phyloP scores from a whole-genome alignment of 2,797 vertebrate genomes.

The Iguana delicatissima region DNA sequence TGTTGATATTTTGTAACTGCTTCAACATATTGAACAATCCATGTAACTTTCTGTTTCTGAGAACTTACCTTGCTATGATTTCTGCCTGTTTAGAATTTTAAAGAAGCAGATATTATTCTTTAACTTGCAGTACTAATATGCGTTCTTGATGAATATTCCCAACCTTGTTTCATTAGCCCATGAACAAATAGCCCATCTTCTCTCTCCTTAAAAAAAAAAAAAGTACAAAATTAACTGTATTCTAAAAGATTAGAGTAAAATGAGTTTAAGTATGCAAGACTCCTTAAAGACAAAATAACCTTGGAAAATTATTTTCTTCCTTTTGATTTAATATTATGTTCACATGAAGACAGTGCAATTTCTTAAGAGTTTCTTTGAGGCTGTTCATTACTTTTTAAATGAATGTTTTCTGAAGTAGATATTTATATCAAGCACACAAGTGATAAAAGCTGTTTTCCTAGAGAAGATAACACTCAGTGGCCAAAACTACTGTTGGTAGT shows the following conservation, averaged over 20 bases:
- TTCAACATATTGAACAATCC: slow-evolving; percentile 50
- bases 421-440: too few relatives aligned
- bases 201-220: not conserved
- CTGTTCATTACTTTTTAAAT: too few relatives aligned
- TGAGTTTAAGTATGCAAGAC: not conserved
- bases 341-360: too few relatives aligned
- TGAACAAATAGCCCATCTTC: not conserved
- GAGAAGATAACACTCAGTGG: too few relatives aligned
- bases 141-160: not conserved
- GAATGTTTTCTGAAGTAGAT: too few relatives aligned
- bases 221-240: not conserved
- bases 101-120: not conserved
- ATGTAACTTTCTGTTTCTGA: slow-evolving; percentile 9
- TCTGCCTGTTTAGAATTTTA: not conserved
- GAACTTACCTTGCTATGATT: slow-evolving; percentile 35
- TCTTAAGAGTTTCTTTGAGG: too few relatives aligned
- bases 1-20: slow-evolving; percentile 56
- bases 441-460: too few relatives aligned
- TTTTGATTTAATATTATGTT: not conserved
- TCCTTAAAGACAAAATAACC: not conserved
- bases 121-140: slow-evolving; percentile 4
- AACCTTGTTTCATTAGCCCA: not conserved
- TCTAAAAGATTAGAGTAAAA: not conserved
- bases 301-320: not conserved
- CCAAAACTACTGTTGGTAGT: too few relatives aligned